A percentile compares a stretch with the other conserved stretches of the same genome.
Evolutionary conservation across 2,888 invertebrate species (phyloP).

Genomic region (Acleris laterana): DNA sequence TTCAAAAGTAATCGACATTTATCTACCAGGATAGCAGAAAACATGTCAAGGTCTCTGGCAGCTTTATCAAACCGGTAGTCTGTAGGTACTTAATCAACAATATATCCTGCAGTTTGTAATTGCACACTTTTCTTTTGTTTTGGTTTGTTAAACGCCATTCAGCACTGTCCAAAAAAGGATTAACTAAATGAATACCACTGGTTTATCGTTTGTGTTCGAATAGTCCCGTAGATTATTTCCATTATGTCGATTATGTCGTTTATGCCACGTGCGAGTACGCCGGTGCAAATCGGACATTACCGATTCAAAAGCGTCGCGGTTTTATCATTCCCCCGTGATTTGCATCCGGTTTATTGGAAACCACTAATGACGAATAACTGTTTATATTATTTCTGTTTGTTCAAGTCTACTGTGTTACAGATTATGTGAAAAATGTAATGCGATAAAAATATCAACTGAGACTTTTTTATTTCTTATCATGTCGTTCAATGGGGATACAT

Average conservation of each 20-base stretch:
- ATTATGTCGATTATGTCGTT: slow-evolving; percentile 49
- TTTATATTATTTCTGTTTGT: neutral
- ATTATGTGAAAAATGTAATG: too few relatives aligned
- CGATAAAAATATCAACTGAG: too few relatives aligned
- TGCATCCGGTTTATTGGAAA: slow-evolving; percentile 25
- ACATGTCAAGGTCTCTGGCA: slow-evolving; percentile 12
- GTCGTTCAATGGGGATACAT: too few relatives aligned
- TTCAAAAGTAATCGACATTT: slow-evolving; percentile 1
- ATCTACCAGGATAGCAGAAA: slow-evolving; percentile 20
- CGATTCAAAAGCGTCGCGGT: slow-evolving; percentile 11
- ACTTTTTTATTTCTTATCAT: too few relatives aligned
- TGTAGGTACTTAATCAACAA: too few relatives aligned
- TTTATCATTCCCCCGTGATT: slow-evolving; percentile 33
- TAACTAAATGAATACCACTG: too few relatives aligned
- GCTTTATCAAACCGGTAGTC: slow-evolving; percentile 9
- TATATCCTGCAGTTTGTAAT: too few relatives aligned
- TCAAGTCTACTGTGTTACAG: too few relatives aligned
- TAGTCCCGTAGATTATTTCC: slow-evolving; percentile 51
- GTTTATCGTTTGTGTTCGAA: slow-evolving; percentile 8
- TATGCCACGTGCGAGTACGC: slow-evolving; percentile 62
- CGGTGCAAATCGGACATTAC: slow-evolving; percentile 36
- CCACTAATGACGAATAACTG: slow-evolving; percentile 1
- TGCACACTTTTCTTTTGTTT: too few relatives aligned
- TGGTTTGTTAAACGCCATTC: too few relatives aligned
- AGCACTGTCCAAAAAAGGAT: too few relatives aligned